phyloP scores from a whole-genome alignment of 2,113 vertebrate genomes.

The Condylura cristata region DNA sequence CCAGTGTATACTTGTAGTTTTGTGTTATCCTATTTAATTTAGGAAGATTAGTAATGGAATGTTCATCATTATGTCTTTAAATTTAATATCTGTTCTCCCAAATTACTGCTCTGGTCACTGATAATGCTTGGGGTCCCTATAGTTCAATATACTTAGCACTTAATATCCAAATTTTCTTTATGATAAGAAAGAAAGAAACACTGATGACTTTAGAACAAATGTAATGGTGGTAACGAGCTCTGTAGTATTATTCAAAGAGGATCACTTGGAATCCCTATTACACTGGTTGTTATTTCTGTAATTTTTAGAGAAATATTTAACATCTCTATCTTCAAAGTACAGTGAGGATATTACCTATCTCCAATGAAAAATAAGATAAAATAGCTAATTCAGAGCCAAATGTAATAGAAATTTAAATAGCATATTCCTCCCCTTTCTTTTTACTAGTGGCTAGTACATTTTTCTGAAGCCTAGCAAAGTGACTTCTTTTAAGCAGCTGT shows the following conservation, averaged over 20 bases:
- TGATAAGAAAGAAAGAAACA: neutral
- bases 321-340: conserved; percentile 28
- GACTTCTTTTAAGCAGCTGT: neutral
- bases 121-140: neutral
- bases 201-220: neutral
- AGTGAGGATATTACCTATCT: neutral
- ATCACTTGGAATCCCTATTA: neutral
- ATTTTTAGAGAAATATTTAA: neutral
- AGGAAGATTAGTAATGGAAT: neutral
- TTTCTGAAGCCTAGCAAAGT: conserved; percentile 5
- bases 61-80: neutral
- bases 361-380: neutral
- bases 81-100: conserved; percentile 35
- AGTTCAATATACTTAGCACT: neutral
- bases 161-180: neutral
- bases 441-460: neutral
- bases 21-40: neutral
- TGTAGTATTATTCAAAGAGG: neutral
- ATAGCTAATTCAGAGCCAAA: neutral
- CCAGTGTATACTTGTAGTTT: neutral
- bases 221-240: neutral
- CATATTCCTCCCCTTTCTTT: neutral
- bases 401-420: neutral
- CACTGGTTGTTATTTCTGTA: neutral
- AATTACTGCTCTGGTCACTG: neutral